Evolutionary conservation across 2,113 vertebrate genomes (phyloP).

Genomic region (Eptatretus burgeri): DNA sequence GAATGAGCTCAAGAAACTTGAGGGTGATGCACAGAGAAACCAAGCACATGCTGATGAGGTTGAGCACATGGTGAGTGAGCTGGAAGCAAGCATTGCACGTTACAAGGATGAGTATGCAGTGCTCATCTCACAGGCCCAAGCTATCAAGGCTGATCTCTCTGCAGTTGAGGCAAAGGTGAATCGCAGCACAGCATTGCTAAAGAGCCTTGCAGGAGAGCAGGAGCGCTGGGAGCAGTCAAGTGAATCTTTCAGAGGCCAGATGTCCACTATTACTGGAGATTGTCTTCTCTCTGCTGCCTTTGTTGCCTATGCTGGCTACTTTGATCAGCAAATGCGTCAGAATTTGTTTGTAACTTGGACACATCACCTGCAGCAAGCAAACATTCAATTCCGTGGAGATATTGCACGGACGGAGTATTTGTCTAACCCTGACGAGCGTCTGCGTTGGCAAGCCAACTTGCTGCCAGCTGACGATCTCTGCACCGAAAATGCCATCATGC

Average conservation of each 20-base stretch:
- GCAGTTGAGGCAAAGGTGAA: constrained; percentile 4
- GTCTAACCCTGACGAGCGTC: constrained; percentile 3
- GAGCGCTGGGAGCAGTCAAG: constrained; percentile 5
- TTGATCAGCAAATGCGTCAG: constrained; percentile 2
- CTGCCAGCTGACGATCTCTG: constrained; percentile 3
- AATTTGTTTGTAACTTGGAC: background rate
- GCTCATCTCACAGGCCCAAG: constrained; percentile 1
- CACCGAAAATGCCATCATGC: constrained; percentile 1
- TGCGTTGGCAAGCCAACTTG: constrained; percentile 5
- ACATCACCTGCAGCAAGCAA: constrained; percentile 1
- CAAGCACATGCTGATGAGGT: background rate
- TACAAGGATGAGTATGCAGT: constrained; percentile 6
- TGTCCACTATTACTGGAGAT: background rate
- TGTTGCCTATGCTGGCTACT: constrained; percentile 4
- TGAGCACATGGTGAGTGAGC: constrained; percentile 2
- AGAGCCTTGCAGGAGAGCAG: constrained; percentile 2
- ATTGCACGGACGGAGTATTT: constrained; percentile 2
- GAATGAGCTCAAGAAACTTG: constrained; percentile 4
- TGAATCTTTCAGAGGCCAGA: background rate
- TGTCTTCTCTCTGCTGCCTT: background rate
- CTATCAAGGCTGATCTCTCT: constrained; percentile 2
- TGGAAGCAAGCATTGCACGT: constrained; percentile 3
- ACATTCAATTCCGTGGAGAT: constrained; percentile 3
- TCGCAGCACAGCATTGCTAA: constrained; percentile 2
- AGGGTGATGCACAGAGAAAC: constrained; percentile 1